phyloP scores from a whole-genome alignment of 2,888 invertebrate genomes.

The Ennomos erosarius region DNA sequence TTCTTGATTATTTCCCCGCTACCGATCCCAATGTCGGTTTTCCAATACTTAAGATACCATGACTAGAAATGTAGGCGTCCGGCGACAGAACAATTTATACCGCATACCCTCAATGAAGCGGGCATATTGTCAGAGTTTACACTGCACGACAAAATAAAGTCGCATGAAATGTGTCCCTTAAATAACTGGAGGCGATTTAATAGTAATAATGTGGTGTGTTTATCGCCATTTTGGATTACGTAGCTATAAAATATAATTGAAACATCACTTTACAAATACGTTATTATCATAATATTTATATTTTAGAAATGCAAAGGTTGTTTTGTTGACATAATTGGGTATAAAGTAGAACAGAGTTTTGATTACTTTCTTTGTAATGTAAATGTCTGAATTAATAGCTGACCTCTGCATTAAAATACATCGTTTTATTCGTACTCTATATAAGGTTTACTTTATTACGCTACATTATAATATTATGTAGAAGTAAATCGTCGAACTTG shows the following conservation, averaged over 20 bases:
- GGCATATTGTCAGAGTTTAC: slow-evolving; percentile 34
- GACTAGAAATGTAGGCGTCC: slow-evolving; percentile 42
- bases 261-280: not conserved
- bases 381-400: too few relatives aligned
- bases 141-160: slow-evolving; percentile 41
- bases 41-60: slow-evolving; percentile 37
- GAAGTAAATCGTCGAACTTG: too few relatives aligned
- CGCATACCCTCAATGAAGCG: slow-evolving; percentile 31
- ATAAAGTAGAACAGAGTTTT: too few relatives aligned
- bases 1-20: slow-evolving; percentile 29
- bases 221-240: slow-evolving; percentile 17
- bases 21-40: slow-evolving; percentile 35
- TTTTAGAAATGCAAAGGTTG: too few relatives aligned
- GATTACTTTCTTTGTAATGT: too few relatives aligned
- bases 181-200: slow-evolving; percentile 18
- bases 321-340: too few relatives aligned
- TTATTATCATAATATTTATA: too few relatives aligned
- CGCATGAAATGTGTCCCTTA: slow-evolving; percentile 33
- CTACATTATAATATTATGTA: too few relatives aligned
- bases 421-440: too few relatives aligned
- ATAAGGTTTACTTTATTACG: too few relatives aligned
- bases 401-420: too few relatives aligned
- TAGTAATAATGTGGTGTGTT: slow-evolving; percentile 23
- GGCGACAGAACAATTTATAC: slow-evolving; percentile 44
- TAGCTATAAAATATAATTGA: slow-evolving; percentile 7